Percentiles rank a stretch among this genome's conserved stretches.
phyloP scores from a whole-genome alignment of 64 coral and sea anemone genomes.

The Anthopleura sola region DNA sequence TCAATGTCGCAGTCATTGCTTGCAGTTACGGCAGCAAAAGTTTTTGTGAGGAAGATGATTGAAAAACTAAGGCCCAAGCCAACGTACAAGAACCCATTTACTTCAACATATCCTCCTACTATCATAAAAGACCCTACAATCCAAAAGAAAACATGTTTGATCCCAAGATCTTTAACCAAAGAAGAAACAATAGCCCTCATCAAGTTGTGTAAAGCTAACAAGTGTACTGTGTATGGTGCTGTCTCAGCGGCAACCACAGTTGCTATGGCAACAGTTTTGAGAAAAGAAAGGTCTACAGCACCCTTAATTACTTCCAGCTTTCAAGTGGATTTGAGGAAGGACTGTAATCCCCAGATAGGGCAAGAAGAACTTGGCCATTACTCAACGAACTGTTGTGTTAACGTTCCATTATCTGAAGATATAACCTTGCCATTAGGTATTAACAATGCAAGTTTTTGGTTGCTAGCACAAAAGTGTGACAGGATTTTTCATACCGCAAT shows the following conservation, averaged over 20 bases:
- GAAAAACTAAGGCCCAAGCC: not conserved
- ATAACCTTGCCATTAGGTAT: not conserved
- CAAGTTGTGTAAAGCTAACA: constrained; percentile 37
- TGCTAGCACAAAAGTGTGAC: constrained; percentile 36
- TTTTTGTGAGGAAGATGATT: not conserved
- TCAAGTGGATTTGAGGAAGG: constrained; percentile 38
- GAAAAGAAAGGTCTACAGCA: constrained; percentile 9
- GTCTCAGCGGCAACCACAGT: constrained; percentile 38
- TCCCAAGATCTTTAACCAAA: constrained; percentile 38
- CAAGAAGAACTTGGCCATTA: constrained; percentile 13
- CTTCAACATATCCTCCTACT: constrained; percentile 21
- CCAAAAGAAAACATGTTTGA: constrained; percentile 54
- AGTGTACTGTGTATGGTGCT: constrained; percentile 59
- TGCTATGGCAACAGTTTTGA: constrained; percentile 48
- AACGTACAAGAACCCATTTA: constrained; percentile 24
- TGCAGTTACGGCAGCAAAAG: not conserved
- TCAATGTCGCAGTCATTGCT: not conserved
- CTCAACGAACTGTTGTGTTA: not conserved
- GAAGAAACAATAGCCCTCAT: constrained; percentile 16
- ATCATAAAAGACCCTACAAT: constrained; percentile 33
- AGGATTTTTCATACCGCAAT: constrained; percentile 12
- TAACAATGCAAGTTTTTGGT: constrained; percentile 35
- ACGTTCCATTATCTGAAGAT: constrained; percentile 15
- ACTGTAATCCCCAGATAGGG: constrained; percentile 19
- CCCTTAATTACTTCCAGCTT: constrained; percentile 36